Base-by-base conservation (phyloP, 2,888 invertebrate genomes). In the Baronia brevicornis region DNA sequence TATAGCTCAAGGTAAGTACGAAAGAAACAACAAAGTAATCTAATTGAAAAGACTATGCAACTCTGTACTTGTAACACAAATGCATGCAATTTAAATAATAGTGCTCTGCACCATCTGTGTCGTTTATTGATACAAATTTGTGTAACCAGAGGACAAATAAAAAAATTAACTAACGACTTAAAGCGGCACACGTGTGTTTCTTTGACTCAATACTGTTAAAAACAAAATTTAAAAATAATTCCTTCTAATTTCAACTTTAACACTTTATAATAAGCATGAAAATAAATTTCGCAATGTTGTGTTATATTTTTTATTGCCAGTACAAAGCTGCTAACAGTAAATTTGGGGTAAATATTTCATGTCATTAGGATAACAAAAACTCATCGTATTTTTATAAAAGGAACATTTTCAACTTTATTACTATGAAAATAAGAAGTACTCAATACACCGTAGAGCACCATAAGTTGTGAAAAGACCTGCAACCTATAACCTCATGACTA, bases 111-210 rank as follows among this genome's bases (percentile, higher is more conserved):
- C 62, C 78, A 77, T 77, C 69, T 77, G 75, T 73, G 65, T 59
- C 64, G 61, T 68, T 69, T 74, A 77, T 77, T 78, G 77, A 77
- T 77, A 75, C 56, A 51, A 51, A 60, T 58, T 57, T 66, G 55
- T 63, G 61, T 63, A 58, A 55, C 55, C 48, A 46, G 59, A 63
- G 54, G 48, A 59, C 49, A 49, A 54, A 57, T 47, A 67, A 71
- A 75, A 71, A 71, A 62, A 49, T 50, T 60, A 67, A 68, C 61
- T 63, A 71, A 75, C 65, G 72, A 72, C 68, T 54, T 48, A 55
- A 67, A 60, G 54, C 61, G 48, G 60, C 60, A 70, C 78, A 77
- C 67, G 72, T 75, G 74, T 54, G 67, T 66, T 69, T 68, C 60
- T 48, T 53, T 38, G 61, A 49, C 51, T 69, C 61, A 62, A 66